Base-by-base conservation (phyloP, 92 coral and sea anemone genomes). In the Phenganax marumi region DNA sequence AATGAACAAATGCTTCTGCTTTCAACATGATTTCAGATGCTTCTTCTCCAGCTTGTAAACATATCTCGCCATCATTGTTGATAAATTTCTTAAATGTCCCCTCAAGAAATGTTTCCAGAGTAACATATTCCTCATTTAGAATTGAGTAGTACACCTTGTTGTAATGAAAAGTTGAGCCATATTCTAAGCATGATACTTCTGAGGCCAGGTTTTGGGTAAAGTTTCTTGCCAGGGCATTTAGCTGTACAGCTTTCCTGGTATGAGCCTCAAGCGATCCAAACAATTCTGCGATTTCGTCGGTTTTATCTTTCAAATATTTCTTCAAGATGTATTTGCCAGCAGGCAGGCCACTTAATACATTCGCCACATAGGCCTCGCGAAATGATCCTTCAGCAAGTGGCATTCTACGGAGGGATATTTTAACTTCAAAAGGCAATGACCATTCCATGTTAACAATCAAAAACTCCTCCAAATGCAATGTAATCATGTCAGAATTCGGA, bases 161-260 rank as follows among this genome's bases (percentile, higher is more conserved):
- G 47, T 87, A 83, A 19, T 39, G 21, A 57, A 87, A 83, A 23
- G 87, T 76, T 5, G 22, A 8, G 55, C 87, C 90, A 77, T 17
- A 87, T 52, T 87, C 90, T 8, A 75, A 70, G n/a, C 50, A 26
- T 11, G 84, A 79, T 26, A 10, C 50, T 58, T 87, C 87, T 54
- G 77, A 55, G 0, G 60, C 81, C 78, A 87, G 10, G 63, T 82
- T 68, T 26, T 87, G 80, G 24, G 90, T 86, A 61, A 90, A 87
- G 68, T 87, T 84, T 50, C 87, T 76, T 71, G 90, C 87, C n/a
- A 87, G 74, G 16, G 90, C 83, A 58, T 89, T 86, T 84, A 89
- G 76, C 69, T 87, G 93, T 47, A 90, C 91, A 33, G 86, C 48
- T 70, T 90, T 60, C 16, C 66, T 4, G 5, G 66, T 60, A 16